Base-by-base conservation (phyloP, 2,888 invertebrate species). In the Coleophora deauratella region DNA sequence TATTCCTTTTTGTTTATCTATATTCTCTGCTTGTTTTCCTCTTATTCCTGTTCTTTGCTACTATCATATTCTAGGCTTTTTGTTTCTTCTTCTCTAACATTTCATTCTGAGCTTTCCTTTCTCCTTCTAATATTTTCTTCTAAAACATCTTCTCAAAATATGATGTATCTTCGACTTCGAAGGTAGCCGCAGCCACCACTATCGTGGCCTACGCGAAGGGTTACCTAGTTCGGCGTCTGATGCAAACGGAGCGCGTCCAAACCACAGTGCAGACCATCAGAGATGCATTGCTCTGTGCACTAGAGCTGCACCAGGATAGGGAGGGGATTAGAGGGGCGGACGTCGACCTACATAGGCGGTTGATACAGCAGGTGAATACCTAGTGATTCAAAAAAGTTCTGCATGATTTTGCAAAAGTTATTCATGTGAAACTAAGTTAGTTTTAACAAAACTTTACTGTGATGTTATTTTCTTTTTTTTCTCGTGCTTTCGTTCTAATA, bases 191-290 rank as follows among this genome's bases (percentile, higher is more conserved):
- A 31, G 93, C 91, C 11, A 88, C 88, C 15, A 77, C 80, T 49
- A 90, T 94, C 44, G 90, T 90, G 51, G 92, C 93, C 8, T 81
- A 82, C 54, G 89, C 87, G 15, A 91, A 90, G 57, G 97, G 97
- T 0, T 96, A 90, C 70, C 81, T 97, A 41, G 91, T 93, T 14
- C 89, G 97, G 37, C 88, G 96, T 34, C 85, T 97, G 40, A 89
- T 97, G 79, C 88, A 86, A 55, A 95, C 96, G 0, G 93, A 93
- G 57, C 91, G 92, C 55, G 93, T 97, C 10, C 92, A 93, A 70
- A 86, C 87, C 42, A 87, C 95, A 12, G 93, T 94, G 54, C 90
- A 91, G 73, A 94, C 93, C 3, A 93, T 95, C 52, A 87, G 89
- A 65, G 95, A 95, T 64, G 93, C 94, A 3, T 74, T 94, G 44